Evolutionary conservation across 2,113 vertebrate species (phyloP), one percentile per base, ranked within the genome.

Genomic region (Calidris pugnax): DNA sequence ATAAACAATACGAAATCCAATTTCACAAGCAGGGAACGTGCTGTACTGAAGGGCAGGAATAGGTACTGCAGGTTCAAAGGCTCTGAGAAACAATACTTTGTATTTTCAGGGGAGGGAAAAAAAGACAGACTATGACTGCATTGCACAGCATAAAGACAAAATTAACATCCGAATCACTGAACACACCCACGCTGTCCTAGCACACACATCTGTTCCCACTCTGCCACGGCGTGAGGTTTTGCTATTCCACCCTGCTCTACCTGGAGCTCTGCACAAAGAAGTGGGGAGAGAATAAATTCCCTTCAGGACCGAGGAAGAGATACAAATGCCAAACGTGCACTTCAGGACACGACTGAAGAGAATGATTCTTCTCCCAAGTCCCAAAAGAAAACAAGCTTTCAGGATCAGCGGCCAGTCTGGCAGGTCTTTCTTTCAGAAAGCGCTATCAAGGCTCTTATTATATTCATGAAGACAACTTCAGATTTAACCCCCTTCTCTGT

Each of bases 1-100:
- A 90, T 71, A 94, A 84, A 59, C 37, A 85, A 53, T 10, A 69
- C 23, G 56, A 94, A 93, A 91, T 72, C 82, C 71, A 94, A 79
- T 79, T 90, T 92, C 33, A 3, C 55, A 43, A 14, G 4, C 64
- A 66, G 47, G 71, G 88, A 92, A 75, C 1, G 1, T 23, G 79
- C 85, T 83, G 51, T 75, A 72, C 7, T 3, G 71, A 80, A 80
- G 63, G 59, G 71, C 67, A 92, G 32, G n/a, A 90, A 90, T 33
- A 48, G 45, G 80, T 30, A 87, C 62, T 79, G 87, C 75, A 63
- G 45, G 69, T 68, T 85, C 48, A 76, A 88, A 88, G n/a, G 71
- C 80, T 89, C 14, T 3, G 33, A 73, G 81, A 91, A 95, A 94
- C 47, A 68, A 72, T 62, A 41, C 67, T 88, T 88, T 21, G 0